phyloP scores from a whole-genome alignment of 2,888 invertebrate species.

The Rotaria macrura region DNA sequence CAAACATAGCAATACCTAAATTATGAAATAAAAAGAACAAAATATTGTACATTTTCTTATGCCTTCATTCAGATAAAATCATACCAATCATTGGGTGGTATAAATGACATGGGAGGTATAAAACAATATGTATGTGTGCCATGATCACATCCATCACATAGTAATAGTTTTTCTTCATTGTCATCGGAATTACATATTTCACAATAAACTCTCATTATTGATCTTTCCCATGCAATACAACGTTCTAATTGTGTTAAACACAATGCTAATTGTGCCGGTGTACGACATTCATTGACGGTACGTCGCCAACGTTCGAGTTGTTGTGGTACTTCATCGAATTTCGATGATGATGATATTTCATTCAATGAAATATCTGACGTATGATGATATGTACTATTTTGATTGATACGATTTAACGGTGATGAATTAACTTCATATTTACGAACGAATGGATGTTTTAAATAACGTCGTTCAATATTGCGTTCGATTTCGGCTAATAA shows the following conservation, averaged over 20 bases:
- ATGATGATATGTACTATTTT: not conserved
- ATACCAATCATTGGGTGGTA: slow-evolving; percentile 55
- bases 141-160: slow-evolving; percentile 94
- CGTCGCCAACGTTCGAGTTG: slow-evolving; percentile 71
- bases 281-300: slow-evolving; percentile 69
- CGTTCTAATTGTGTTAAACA: slow-evolving; percentile 76
- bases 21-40: too few relatives aligned
- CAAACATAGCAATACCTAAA: slow-evolving; percentile 2
- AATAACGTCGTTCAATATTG: slow-evolving; percentile 79
- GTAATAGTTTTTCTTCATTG: slow-evolving; percentile 80
- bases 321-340: slow-evolving; percentile 57
- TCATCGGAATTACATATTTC: slow-evolving; percentile 92
- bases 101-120: slow-evolving; percentile 52
- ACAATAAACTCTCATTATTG: slow-evolving; percentile 97
- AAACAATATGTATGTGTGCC: slow-evolving; percentile 98
- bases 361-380: not conserved
- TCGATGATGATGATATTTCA: not conserved
- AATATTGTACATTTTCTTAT: slow-evolving; percentile 40
- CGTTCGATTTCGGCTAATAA: slow-evolving; percentile 71
- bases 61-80: slow-evolving; percentile 70
- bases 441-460: slow-evolving; percentile 69
- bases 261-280: slow-evolving; percentile 79
- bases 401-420: not conserved
- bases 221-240: slow-evolving; percentile 92
- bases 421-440: slow-evolving; percentile 22